phyloP scores from a whole-genome alignment of 2,888 invertebrate genomes.

The Nasonovia ribisnigri region DNA sequence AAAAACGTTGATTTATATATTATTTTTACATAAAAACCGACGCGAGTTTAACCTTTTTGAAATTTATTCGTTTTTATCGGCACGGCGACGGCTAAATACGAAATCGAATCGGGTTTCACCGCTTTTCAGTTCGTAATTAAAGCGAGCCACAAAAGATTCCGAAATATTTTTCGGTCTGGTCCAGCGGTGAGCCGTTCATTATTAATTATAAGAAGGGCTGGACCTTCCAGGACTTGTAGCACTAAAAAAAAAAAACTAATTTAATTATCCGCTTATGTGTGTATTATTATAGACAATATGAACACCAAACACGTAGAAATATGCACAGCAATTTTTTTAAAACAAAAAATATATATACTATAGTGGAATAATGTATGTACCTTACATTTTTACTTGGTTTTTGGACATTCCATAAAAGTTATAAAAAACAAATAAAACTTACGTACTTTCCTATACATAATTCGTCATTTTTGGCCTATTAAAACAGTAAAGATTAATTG shows the following conservation, averaged over 20 bases:
- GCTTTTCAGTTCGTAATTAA: constrained; percentile 17
- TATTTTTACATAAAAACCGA: constrained; percentile 17
- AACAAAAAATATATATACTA: too few relatives aligned
- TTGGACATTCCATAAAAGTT: background rate
- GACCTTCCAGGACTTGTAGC: background rate
- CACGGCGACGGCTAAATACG: background rate
- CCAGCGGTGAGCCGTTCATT: background rate
- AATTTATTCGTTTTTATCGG: constrained; percentile 29
- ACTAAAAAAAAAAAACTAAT: background rate
- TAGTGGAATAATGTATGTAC: background rate
- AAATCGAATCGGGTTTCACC: background rate
- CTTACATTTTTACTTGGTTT: background rate
- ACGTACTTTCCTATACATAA: too few relatives aligned
- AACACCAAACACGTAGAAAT: background rate
- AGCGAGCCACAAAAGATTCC: background rate
- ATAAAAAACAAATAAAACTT: background rate
- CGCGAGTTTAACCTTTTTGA: background rate
- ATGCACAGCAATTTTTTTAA: background rate
- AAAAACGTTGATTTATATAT: constrained; percentile 4
- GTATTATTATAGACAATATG: background rate
- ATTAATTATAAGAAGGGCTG: background rate
- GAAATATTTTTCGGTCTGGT: background rate
- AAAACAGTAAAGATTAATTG: background rate
- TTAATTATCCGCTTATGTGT: background rate
- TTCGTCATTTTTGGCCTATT: background rate